These are phyloP conservation scores for Ypsolopha scabrella DNA, from an alignment of 2,888 invertebrate species.

Conservation along the genomic window DNA sequence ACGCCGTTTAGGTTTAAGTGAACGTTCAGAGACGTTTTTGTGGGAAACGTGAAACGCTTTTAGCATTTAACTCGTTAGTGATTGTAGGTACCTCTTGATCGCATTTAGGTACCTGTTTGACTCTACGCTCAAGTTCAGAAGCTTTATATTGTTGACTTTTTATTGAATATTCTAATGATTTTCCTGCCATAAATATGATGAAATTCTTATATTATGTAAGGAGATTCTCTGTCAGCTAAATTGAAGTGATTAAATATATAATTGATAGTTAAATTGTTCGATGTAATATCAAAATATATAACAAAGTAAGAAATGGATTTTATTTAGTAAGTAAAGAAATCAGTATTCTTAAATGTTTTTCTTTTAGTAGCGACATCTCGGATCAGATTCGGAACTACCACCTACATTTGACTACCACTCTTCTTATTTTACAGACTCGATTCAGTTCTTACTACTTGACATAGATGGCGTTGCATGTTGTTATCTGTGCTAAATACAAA, in stretches of 20 bases:
- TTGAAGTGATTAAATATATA: constrained; percentile 46
- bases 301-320: neutral
- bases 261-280: constrained; percentile 46
- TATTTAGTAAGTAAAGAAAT: neutral
- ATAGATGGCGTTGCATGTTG: too few species aligned
- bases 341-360: constrained; percentile 9
- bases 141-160: constrained; percentile 66
- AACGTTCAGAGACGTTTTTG: constrained; percentile 38
- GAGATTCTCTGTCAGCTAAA: constrained; percentile 42
- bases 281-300: constrained; percentile 41
- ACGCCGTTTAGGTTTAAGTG: constrained; percentile 35
- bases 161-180: constrained; percentile 60
- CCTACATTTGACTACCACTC: too few species aligned
- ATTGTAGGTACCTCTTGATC: constrained; percentile 44
- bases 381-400: neutral
- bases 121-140: constrained; percentile 64
- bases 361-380: constrained; percentile 10
- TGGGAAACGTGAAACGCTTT: constrained; percentile 68
- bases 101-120: constrained; percentile 57
- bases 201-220: constrained; percentile 28
- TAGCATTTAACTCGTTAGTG: constrained; percentile 59
- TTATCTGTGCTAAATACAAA: too few species aligned
- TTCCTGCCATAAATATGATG: constrained; percentile 37
- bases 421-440: too few species aligned
- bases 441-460: too few species aligned